A percentile compares a stretch with the other conserved stretches of the same genome.
phyloP scores from a whole-genome alignment of 1,140 invertebrate species.

The Aleiodes sp. region DNA sequence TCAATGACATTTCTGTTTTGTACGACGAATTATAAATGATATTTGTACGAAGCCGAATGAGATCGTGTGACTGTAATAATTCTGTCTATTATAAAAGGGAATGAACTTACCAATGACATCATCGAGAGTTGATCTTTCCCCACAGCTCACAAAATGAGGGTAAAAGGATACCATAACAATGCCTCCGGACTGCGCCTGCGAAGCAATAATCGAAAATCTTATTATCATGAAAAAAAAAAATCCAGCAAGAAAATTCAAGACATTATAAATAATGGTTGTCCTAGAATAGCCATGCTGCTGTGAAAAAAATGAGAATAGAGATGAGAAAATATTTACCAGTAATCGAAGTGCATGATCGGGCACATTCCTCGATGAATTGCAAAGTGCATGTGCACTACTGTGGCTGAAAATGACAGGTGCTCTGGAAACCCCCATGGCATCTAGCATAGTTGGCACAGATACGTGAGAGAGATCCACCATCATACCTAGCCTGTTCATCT shows the following conservation, averaged over 20 bases:
- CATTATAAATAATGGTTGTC: too few species aligned
- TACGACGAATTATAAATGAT: too few species aligned
- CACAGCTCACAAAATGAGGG: conserved; percentile 84
- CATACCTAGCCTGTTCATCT: conserved; percentile 92
- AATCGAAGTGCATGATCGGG: conserved; percentile 82
- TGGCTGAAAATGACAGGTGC: conserved; percentile 92
- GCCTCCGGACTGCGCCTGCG: conserved; percentile 81
- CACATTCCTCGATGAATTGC: conserved; percentile 86
- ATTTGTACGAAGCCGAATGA: too few species aligned
- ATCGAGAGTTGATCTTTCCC: conserved; percentile 76
- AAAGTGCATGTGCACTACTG: conserved; percentile 85
- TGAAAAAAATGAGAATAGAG: conserved; percentile 20
- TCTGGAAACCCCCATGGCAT: conserved; percentile 76
- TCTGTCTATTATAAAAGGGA: too few species aligned
- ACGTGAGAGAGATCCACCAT: conserved; percentile 90
- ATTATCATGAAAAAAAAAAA: conserved; percentile 27
- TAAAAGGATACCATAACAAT: conserved; percentile 93
- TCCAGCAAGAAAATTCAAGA: too few species aligned
- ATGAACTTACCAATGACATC: conserved; percentile 74
- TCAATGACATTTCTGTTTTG: too few species aligned
- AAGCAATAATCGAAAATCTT: conserved; percentile 37
- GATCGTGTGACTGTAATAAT: too few species aligned
- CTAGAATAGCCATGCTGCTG: too few species aligned
- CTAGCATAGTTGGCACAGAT: conserved; percentile 80
- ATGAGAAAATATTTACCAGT: conserved; percentile 71